Evolutionary conservation across 2,888 invertebrate genomes (phyloP), one percentile per base, ranked within the genome.

Genomic region (Euproctis similis): DNA sequence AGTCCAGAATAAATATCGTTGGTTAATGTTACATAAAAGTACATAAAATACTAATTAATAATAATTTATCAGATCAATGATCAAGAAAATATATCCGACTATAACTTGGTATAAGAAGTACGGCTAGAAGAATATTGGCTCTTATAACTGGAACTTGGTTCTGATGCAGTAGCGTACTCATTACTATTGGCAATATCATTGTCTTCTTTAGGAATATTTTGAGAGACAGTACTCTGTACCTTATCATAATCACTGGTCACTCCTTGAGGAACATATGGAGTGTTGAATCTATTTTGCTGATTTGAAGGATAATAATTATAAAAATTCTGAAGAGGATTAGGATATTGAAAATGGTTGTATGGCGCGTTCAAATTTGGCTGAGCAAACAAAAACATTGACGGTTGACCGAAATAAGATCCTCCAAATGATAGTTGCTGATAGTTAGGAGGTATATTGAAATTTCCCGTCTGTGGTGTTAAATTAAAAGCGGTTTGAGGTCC

Each of bases 221-320:
- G 74, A 0, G 65, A 39, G 2, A 60, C 30, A 2, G 72, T 53
- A 6, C 53, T 52, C 38, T 66, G 71, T 4, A 59, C 30, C 42
- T 75, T 80, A 2, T 78, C 78, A 35, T 75, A 78, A 22, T 80
- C 85, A 9, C 53, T 39, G 1, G 65, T 26, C 4, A 43, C 50
- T 2, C 59, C 53, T 12, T 63, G 53, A 1, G 65, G 45, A 1
- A 58, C 46, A 30, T 74, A 74, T 1, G 68, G 48, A 12, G 68
- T 42, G 10, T 59, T 67, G 29, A 76, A 75, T 35, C 77, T 80
- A 0, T 63, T 57, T 49, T 81, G 85, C 4, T 72, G 47, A 36
- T 60, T 71, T 2, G 66, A 48, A 11, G 78, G 77, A 36, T 77
- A 74, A 29, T 81, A 84, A 29, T 75, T 78, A 32, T 74, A 77